Conservation (phyloP, 2,888 invertebrate genomes). For the Deilephila porcellus region DNA sequence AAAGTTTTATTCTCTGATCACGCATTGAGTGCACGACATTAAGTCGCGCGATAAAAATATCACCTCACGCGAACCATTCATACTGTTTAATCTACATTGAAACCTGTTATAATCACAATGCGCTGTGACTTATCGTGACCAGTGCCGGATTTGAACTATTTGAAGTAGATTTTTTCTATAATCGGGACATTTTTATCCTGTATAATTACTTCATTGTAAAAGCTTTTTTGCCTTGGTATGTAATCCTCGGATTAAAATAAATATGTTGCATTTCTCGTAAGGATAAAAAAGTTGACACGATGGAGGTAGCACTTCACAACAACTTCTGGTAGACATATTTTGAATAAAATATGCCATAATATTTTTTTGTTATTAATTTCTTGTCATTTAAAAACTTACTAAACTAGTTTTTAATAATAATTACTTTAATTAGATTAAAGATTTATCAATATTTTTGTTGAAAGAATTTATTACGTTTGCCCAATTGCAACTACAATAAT, state of each 20-base stretch:
- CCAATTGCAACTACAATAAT: neutral
- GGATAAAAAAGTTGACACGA: neutral
- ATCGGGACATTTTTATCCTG: neutral
- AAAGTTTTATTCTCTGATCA: conserved; percentile 21
- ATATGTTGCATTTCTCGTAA: neutral
- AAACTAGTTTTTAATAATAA: too few species aligned
- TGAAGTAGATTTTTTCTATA: neutral
- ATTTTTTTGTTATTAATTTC: too few species aligned
- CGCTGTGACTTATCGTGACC: neutral
- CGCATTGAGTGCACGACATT: conserved; percentile 24
- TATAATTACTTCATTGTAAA: too few species aligned
- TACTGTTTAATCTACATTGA: neutral
- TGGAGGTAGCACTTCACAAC: neutral
- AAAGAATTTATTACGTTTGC: neutral
- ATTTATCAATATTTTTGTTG: too few species aligned
- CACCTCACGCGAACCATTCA: conserved; percentile 8
- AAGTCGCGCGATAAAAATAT: conserved; percentile 14
- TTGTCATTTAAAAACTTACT: too few species aligned
- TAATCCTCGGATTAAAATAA: neutral
- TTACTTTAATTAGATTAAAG: too few species aligned
- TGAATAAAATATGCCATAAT: too few species aligned
- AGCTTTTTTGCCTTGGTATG: neutral
- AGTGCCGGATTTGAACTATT: neutral
- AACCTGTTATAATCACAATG: conserved; percentile 14
- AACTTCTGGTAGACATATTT: too few species aligned